These are phyloP conservation scores for Lamellibrachia satsuma DNA, from an alignment of 2,888 invertebrate species.

Conservation along the genomic window DNA sequence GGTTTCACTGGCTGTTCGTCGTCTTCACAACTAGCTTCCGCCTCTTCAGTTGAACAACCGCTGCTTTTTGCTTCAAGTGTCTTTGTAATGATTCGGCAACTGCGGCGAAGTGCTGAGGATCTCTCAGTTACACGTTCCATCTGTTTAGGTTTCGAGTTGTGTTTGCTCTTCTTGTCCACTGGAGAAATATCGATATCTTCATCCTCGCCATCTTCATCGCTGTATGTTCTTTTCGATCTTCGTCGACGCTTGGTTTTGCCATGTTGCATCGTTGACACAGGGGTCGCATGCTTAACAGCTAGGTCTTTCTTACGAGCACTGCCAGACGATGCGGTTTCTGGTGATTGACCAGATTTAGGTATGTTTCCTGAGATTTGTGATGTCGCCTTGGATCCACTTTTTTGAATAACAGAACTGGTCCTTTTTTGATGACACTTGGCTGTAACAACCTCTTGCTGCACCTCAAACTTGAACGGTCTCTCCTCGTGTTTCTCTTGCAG, in stretches of 20 bases:
- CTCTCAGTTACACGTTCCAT: neutral
- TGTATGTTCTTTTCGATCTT: neutral
- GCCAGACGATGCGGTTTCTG: neutral
- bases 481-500: neutral
- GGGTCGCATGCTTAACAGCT: neutral
- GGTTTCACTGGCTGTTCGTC: neutral
- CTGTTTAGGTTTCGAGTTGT: neutral
- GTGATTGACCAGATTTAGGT: neutral
- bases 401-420: neutral
- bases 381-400: neutral
- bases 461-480: neutral
- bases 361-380: neutral
- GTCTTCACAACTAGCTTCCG: neutral
- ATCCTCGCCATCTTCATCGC: neutral
- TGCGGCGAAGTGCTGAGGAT: neutral
- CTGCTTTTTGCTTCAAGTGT: neutral
- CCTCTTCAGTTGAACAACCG: neutral
- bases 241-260: neutral
- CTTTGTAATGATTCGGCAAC: neutral
- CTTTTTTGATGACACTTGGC: neutral
- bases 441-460: neutral
- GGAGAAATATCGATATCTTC: neutral
- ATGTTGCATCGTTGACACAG: neutral
- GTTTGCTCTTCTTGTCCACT: neutral
- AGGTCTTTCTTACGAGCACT: neutral